A percentile compares a stretch with the other conserved stretches of the same genome.
phyloP scores from a whole-genome alignment of 1,140 invertebrate species.

The Papilio polytes region DNA sequence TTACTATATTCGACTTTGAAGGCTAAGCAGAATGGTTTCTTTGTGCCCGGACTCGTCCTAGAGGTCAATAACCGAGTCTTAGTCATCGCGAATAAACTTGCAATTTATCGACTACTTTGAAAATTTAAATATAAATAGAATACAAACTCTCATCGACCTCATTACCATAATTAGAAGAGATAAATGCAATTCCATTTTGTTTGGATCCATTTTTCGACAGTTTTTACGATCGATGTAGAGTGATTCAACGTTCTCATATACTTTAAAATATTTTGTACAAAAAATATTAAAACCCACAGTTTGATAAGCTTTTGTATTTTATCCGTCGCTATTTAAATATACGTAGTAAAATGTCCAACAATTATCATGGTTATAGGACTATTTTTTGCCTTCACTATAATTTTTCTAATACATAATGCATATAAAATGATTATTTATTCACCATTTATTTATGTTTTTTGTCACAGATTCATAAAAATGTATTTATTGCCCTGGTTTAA shows the following conservation, averaged over 20 bases:
- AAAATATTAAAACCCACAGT: neutral
- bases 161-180: neutral
- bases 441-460: too few species aligned
- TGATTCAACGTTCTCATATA: neutral
- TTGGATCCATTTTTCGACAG: neutral
- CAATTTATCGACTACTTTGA: neutral
- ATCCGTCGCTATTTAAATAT: neutral
- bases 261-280: too few species aligned
- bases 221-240: neutral
- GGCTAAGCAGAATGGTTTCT: neutral
- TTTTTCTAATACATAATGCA: too few species aligned
- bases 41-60: neutral
- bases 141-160: neutral
- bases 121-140: neutral
- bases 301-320: neutral
- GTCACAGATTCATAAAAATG: too few species aligned
- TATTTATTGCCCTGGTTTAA: too few species aligned
- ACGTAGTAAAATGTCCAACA: too few species aligned
- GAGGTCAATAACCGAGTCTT: neutral
- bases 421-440: too few species aligned
- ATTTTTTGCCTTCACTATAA: too few species aligned
- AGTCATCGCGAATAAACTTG: neutral
- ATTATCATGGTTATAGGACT: too few species aligned
- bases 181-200: neutral
- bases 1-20: neutral